Evolutionary conservation across 1,140 invertebrate species (phyloP), one percentile per base, ranked within the genome.

Genomic region (Pachypeltis micranthus): DNA sequence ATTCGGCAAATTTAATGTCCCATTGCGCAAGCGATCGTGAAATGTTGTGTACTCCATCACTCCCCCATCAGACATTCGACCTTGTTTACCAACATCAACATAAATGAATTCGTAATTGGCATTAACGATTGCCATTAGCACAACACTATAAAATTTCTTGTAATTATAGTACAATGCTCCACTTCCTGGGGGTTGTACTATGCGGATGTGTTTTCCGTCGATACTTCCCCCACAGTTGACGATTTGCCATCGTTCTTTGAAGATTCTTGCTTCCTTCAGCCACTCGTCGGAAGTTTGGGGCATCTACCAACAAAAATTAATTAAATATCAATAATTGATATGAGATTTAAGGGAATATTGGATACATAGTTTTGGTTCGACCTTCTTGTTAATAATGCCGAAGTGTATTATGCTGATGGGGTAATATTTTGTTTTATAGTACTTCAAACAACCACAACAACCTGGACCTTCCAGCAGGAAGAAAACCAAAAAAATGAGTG

Each of bases 101-200:
- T 64, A 67, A 23, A 73, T 70, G 67, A 78, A 79, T 63, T 73
- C 72, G 65, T 72, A 78, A 60, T 78, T 70, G 3, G 73, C 74
- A 70, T 80, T 76, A 29, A 76, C 77, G 12, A 79, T 58, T 1
- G 75, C 79, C 55, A 78, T 67, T 14, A 80, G 64, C 26, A 79
- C 75, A 54, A 78, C 72, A 27, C 72, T 77, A 69, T 74, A 78
- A 66, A 66, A 72, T 2, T 69, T 59, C 63, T 79, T 79, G 56
- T 78, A 77, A 68, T 78, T 78, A 57, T 69, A 76, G 68, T 69
- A 78, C 12, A 70, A 34, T 2, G 69, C 69, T 25, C 76, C 74
- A 55, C 67, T 69, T 27, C 69, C 71, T 19, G 16, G 4, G 74
- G 79, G 64, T 0, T 55, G 58, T 55, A 69, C 57, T 27, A 76